Evolutionary conservation across 2,797 vertebrate genomes (phyloP).

Genomic region (Cyclura pinguis): DNA sequence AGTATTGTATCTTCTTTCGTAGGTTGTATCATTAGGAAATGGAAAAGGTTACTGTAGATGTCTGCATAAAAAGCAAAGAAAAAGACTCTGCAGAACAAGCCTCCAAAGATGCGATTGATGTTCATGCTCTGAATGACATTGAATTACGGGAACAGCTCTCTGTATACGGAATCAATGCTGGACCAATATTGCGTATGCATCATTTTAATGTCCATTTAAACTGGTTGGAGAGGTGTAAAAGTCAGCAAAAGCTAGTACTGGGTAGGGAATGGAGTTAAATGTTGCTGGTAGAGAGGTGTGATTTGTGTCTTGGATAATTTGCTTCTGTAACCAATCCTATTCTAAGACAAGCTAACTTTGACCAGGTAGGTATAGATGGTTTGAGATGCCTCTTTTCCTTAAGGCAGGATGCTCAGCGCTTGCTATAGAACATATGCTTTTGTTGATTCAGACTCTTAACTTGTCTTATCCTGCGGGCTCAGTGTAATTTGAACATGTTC

Average conservation of each 20-base stretch:
- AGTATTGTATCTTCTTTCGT: conserved; percentile 31
- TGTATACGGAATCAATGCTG: conserved; percentile 81
- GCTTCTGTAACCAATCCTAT: not conserved
- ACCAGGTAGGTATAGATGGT: not conserved
- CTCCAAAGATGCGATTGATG: conserved; percentile 70
- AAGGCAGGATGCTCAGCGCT: not conserved
- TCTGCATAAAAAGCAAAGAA: not conserved
- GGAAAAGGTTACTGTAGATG: conserved; percentile 30
- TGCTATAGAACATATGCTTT: not conserved
- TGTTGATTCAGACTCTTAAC: not conserved
- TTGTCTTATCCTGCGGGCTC: not conserved
- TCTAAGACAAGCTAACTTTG: not conserved
- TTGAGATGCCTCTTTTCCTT: not conserved
- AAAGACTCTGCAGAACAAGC: conserved; percentile 20
- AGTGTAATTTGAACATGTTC: not conserved
- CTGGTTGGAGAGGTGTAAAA: not conserved
- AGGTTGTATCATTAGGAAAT: conserved; percentile 42
- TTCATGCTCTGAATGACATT: conserved; percentile 79
- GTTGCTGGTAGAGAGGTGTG: not conserved
- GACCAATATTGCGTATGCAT: conserved; percentile 85
- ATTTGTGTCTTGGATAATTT: not conserved
- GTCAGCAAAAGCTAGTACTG: not conserved
- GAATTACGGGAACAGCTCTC: conserved; percentile 81
- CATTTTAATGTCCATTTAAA: not conserved
- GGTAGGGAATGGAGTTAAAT: not conserved